Conservation (phyloP, 2,888 invertebrate species). For the Scelioninae gen. 1 region DNA sequence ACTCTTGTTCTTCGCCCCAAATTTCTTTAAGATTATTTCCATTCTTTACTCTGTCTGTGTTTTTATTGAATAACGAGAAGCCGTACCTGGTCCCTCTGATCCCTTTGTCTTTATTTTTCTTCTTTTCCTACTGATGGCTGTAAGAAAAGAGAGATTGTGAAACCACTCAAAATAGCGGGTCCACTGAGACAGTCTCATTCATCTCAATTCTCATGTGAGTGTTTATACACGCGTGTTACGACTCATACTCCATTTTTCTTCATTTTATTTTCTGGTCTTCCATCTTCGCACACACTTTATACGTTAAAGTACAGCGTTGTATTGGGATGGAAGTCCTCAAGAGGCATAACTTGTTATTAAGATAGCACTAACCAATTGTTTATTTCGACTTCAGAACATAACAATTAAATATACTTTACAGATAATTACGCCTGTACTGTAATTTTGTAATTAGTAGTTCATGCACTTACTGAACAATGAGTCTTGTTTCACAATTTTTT, state of each 20-base stretch:
- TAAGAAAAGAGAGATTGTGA: slow-evolving; percentile 1
- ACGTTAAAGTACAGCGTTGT: slow-evolving; percentile 11
- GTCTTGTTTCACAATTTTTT: too few species aligned
- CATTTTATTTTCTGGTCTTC: slow-evolving; percentile 16
- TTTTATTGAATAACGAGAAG: slow-evolving; percentile 31
- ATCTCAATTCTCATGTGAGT: slow-evolving; percentile 25
- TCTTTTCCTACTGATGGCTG: not conserved
- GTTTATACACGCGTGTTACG: slow-evolving; percentile 50
- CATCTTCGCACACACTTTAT: slow-evolving; percentile 18
- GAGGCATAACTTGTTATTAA: too few species aligned
- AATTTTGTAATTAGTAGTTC: too few species aligned
- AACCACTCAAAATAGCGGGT: slow-evolving; percentile 21
- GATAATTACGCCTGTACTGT: too few species aligned
- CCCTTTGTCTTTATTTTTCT: slow-evolving; percentile 22
- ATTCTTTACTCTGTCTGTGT: not conserved
- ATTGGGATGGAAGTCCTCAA: too few species aligned
- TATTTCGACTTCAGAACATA: too few species aligned
- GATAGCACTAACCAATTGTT: too few species aligned
- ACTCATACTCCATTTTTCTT: slow-evolving; percentile 45
- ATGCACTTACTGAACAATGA: too few species aligned
- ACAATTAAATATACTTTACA: too few species aligned
- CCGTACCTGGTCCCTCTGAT: not conserved
- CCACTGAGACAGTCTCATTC: slow-evolving; percentile 13
- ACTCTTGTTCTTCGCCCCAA: too few species aligned
- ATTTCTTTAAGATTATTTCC: too few species aligned